These are phyloP conservation scores for Poeciliopsis presidionis DNA, from an alignment of 2,797 vertebrate species.

Conservation along the genomic window DNA sequence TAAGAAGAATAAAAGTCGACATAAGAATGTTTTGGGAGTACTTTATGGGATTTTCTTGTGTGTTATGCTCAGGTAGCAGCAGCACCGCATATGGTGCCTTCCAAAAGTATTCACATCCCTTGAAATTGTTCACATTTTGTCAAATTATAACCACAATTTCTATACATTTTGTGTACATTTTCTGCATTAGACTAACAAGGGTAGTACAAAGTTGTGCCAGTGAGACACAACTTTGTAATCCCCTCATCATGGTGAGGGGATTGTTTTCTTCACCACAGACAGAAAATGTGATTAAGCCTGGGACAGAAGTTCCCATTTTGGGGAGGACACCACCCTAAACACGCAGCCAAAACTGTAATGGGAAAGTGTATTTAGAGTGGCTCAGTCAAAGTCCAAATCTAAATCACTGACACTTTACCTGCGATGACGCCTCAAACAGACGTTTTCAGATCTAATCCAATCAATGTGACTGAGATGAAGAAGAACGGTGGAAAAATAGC, in stretches of 20 bases:
- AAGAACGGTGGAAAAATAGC: neutral
- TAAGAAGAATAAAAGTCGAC: constrained; percentile 33
- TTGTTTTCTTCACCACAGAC: neutral
- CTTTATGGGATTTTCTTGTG: constrained; percentile 27
- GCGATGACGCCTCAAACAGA: neutral
- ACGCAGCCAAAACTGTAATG: neutral
- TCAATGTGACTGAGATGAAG: neutral
- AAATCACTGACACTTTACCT: neutral
- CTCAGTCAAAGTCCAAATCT: neutral
- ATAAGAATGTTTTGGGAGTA: constrained; percentile 46
- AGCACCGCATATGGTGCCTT: constrained; percentile 35
- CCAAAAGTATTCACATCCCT: neutral
- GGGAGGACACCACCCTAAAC: neutral
- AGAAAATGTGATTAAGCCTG: neutral
- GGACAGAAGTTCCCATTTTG: neutral
- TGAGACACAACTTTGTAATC: too few species aligned
- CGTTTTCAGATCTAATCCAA: neutral
- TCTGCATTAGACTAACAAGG: neutral
- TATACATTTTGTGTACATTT: neutral
- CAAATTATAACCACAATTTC: neutral
- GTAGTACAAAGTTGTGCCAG: neutral
- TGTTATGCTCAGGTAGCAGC: constrained; percentile 30
- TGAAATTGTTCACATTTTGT: neutral
- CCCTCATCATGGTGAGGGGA: neutral
- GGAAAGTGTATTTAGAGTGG: neutral